Percentiles rank a stretch among this genome's conserved stretches.
Conservation (phyloP, 2,888 invertebrate species). For the Horisme vitalbata region DNA sequence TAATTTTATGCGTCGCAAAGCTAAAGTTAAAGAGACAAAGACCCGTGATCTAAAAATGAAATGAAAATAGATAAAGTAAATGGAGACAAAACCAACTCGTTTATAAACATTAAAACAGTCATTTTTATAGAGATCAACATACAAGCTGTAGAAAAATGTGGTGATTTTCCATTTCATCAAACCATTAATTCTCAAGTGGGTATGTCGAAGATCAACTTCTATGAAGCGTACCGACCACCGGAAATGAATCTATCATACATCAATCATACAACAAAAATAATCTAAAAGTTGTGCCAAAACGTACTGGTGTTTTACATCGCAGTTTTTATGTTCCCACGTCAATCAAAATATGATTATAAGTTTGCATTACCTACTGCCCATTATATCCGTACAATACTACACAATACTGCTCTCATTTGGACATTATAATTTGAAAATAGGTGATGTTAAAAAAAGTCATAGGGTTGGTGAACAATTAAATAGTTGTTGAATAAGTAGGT, state of each 20-base stretch:
- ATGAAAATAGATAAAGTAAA: neutral
- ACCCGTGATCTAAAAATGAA: neutral
- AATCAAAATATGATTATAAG: constrained; percentile 18
- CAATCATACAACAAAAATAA: constrained; percentile 25
- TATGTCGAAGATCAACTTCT: no score
- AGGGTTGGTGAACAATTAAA: neutral
- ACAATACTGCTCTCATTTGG: constrained; percentile 1
- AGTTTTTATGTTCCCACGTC: constrained; percentile 22
- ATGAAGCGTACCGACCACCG: constrained; percentile 2
- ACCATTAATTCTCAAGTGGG: no score
- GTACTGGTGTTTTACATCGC: constrained; percentile 16
- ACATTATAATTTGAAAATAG: no score
- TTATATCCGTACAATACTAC: constrained; percentile 7
- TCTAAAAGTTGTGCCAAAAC: constrained; percentile 22
- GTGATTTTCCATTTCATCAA: no score
- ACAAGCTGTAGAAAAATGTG: no score
- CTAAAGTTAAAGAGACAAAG: neutral
- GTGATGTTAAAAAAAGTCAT: no score
- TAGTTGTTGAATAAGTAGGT: neutral
- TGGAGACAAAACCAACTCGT: no score
- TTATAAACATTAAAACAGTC: no score
- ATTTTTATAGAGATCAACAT: no score
- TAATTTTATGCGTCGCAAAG: constrained; percentile 4
- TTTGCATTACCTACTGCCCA: constrained; percentile 7
- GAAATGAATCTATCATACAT: constrained; percentile 23